Evolutionary conservation across 1,140 invertebrate species (phyloP), one percentile per base, ranked within the genome.

Genomic region (Zelostemma sp.): DNA sequence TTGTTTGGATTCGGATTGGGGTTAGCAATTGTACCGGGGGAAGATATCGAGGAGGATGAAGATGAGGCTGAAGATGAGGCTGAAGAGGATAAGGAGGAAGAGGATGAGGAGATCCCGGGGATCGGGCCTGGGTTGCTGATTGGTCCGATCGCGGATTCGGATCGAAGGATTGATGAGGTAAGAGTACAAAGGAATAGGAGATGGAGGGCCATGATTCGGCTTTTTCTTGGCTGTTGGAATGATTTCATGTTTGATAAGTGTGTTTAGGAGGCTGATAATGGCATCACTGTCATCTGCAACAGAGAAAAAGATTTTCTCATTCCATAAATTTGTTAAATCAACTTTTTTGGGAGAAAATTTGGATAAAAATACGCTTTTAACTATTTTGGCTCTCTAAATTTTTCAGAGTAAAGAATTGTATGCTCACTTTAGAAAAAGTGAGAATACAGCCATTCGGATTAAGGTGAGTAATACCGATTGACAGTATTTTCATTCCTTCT

Each of bases 251-350:
- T 70, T 17, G 50, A 46, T 53, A 47, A 41, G 35, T 40, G n/a
- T 11, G 31, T 60, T 81, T 76, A 84, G 54, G 58, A 46, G 59
- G 66, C 28, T 51, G 33, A 72, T 59, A 66, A 40, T 77, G 56
- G 73, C 82, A 84, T 84, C 63, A 76, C 79, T 68, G 56, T 75
- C 47, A 57, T 68, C 82, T 84, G 77, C 0, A 83, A 83, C 73
- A 74, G 9, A 12, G 11, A 40, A 12, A 40, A 40, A 40, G 14
- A 28, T 8, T 3, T 28, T 28, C 25, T 28, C 25, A 28, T 28
- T 28, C 8, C 25, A 31, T 31, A 31, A 5, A 31, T 31, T 31
- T 31, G n/a, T 31, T 31, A 31, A 31, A 6, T 31, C 11, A 31
- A 5, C 28, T 5, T 6, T 5, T 31, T 31, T 11, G 28, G 11